Evolutionary conservation across 2,797 vertebrate species (phyloP), one percentile per base, ranked within the genome.

Genomic region (Aselliscus stoliczkanus): DNA sequence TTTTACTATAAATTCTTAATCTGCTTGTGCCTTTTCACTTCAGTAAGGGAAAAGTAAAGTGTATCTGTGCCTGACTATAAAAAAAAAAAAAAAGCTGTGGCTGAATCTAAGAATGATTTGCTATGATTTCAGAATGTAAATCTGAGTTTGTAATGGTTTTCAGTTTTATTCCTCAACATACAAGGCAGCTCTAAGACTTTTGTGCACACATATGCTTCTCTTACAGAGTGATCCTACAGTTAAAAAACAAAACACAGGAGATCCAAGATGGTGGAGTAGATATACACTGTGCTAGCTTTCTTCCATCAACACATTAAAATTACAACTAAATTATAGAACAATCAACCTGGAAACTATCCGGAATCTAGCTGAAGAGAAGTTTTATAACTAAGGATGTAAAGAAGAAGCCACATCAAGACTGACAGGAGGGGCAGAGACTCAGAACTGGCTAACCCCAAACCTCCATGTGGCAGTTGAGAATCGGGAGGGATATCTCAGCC

Each of bases 1-100:
- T 82, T 90, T 77, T 64, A 64, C 80, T 67, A 70, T 90, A 82
- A 96, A 70, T 93, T 93, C 67, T 93, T 65, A 88, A 79, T 88
- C 67, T 75, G 17, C 72, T 47, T 60, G 18, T 83, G 54, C 44
- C 44, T 94, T 93, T 69, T 79, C 31, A 52, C 50, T 93, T 77
- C 20, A 1, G 34, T 62, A 34, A 83, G 39, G 18, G n/a, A 89
- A 62, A 95, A 56, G 17, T 34, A 54, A 31, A 52, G 18, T 39
- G 34, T 29, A 67, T 75, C 76, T 56, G 27, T 44, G 60, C 20
- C 37, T 64, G 9, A 62, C 39, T 56, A 47, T 18, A 31, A 62
- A 56, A 84, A 44, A 80, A 50, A 50, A 44, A 44, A 44, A 47
- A 50, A 50, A 50, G 29, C 14, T 29, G 39, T 31, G 12, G 44